Conservation (phyloP, 1,140 invertebrate genomes). For the Mactra quadrangularis region DNA sequence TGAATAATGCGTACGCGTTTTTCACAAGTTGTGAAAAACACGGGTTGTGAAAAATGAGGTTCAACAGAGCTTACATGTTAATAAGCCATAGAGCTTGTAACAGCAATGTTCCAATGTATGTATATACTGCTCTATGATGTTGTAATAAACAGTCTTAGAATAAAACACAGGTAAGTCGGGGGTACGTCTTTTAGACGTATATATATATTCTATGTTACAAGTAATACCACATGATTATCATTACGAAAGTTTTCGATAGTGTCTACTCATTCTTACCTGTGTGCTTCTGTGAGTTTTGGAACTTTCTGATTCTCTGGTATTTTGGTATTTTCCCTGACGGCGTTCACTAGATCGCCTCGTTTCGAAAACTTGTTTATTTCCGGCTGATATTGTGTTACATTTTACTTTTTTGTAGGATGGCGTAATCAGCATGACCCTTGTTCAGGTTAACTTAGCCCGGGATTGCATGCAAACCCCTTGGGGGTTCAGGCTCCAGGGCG, state of each 20-base stretch:
- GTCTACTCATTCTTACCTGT: conserved; percentile 16
- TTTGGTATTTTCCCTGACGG: neutral
- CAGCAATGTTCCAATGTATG: too few species aligned
- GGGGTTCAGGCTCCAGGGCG: conserved; percentile 96
- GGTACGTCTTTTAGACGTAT: conserved; percentile 16
- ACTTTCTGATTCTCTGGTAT: neutral
- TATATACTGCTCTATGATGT: too few species aligned
- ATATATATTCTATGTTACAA: conserved; percentile 9
- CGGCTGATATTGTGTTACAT: conserved; percentile 60
- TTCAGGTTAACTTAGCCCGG: conserved; percentile 86
- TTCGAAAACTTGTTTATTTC: conserved; percentile 38
- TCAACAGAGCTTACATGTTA: too few species aligned
- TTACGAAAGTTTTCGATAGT: conserved; percentile 42
- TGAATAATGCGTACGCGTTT: too few species aligned
- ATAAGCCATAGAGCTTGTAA: too few species aligned
- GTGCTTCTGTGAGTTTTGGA: neutral
- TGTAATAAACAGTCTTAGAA: too few species aligned
- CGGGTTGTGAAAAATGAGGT: too few species aligned
- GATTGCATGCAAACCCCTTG: conserved; percentile 91
- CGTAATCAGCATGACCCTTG: conserved; percentile 56
- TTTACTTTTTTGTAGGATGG: conserved; percentile 56
- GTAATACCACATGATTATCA: conserved; percentile 26
- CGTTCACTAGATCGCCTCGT: conserved; percentile 39
- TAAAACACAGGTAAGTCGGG: too few species aligned
- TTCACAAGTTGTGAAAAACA: too few species aligned